Evolutionary conservation across 1,140 invertebrate species (phyloP), one percentile per base, ranked within the genome.

Genomic region (Amyelois transitella): DNA sequence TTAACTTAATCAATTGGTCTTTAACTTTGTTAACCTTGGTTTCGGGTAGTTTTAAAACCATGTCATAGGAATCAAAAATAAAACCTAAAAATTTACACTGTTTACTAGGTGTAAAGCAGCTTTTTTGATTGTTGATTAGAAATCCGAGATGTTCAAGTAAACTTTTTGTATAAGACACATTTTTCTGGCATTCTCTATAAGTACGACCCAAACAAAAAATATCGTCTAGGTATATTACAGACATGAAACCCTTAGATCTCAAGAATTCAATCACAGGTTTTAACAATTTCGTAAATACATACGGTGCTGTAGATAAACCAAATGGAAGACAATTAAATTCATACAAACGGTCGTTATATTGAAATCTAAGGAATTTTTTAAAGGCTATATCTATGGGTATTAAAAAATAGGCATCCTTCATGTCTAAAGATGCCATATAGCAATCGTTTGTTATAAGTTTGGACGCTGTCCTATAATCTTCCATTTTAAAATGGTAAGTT

Each of bases 381-480:
- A 61, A 77, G n/a, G 18, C 21, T 38, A 75, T 75, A 14, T 62
- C 43, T 28, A 71, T 50, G 52, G 59, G 70, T 53, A 71, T 71
- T 50, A 62, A 20, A 62, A 62, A 71, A 48, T 73, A 77, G 1
- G 63, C 72, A 53, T 77, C 69, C 66, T 69, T 58, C 18, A 73
- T 45, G 50, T 77, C 72, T 19, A 77, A 53, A 6, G 66, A 55
- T 7, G 51, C 57, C 61, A 75, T 64, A 48, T 47, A 75, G 28
- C 49, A 62, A 47, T 63, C 47, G 38, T 18, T 28, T 7, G 45
- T 54, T 19, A 76, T 64, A n/a, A 62, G 20, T 57, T 56, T n/a
- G n/a, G 18, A 43, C 48, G 53, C 55, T 8, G 51, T 57, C 22
- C 60, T 14, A 38, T 49, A 49, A 43, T 61, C 59, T 43, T 61